phyloP scores from a whole-genome alignment of 1,140 invertebrate species.

The Paracyclopina nana region DNA sequence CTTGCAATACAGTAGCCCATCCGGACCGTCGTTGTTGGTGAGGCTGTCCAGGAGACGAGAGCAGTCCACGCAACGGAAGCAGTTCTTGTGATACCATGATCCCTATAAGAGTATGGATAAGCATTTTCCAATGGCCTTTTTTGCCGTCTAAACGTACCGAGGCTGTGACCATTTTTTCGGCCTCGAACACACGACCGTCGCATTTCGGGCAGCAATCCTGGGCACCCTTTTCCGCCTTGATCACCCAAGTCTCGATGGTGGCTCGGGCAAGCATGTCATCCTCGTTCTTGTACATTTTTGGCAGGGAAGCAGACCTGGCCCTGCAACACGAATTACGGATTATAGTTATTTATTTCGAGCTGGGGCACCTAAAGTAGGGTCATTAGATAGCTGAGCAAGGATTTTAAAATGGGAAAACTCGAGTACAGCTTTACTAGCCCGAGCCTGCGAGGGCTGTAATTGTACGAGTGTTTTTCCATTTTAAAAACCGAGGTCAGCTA shows the following conservation, averaged over 20 bases:
- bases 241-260: slow-evolving; percentile 43
- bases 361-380: no score
- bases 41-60: slow-evolving; percentile 78
- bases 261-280: slow-evolving; percentile 15
- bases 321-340: no score
- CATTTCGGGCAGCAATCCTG: slow-evolving; percentile 56
- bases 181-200: slow-evolving; percentile 55
- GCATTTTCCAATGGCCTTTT: not conserved
- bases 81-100: slow-evolving; percentile 68
- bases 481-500: no score
- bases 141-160: not conserved
- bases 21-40: slow-evolving; percentile 69
- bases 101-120: not conserved
- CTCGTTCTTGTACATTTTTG: slow-evolving; percentile 10
- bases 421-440: no score
- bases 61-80: slow-evolving; percentile 89
- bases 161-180: slow-evolving; percentile 50
- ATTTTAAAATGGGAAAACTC: no score
- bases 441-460: no score
- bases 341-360: no score
- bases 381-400: no score
- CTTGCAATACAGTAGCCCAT: slow-evolving; percentile 78
- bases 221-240: slow-evolving; percentile 50
- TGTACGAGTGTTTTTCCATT: no score
- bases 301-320: not conserved